Evolutionary conservation across 2,113 vertebrate species (phyloP).

Genomic region (Shinisaurus crocodilurus): DNA sequence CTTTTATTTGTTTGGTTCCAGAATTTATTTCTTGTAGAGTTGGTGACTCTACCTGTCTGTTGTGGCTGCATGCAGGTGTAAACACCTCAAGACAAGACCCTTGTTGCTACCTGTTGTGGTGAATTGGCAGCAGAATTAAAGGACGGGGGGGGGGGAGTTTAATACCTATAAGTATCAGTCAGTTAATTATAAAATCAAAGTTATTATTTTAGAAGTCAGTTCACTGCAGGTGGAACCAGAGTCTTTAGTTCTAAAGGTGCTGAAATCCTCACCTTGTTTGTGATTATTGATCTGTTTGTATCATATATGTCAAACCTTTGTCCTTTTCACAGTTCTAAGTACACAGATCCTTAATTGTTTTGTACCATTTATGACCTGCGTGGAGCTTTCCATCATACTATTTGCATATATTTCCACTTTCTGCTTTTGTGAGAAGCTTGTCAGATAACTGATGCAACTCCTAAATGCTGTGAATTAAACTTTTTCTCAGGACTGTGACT

Average conservation of each 20-base stretch:
- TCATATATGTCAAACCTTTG: not conserved
- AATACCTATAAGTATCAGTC: not conserved
- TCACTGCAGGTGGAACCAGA: slow-evolving; percentile 31
- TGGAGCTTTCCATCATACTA: not conserved
- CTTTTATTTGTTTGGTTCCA: not conserved
- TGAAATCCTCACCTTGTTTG: slow-evolving; percentile 23
- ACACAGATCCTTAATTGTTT: slow-evolving; percentile 17
- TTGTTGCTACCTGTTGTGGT: not conserved
- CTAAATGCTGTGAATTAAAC: not conserved
- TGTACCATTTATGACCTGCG: slow-evolving; percentile 28
- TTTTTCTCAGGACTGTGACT: slow-evolving; percentile 8
- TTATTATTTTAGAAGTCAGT: slow-evolving; percentile 14
- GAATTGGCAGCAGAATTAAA: not conserved
- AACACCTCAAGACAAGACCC: not conserved
- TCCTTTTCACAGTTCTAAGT: slow-evolving; percentile 20
- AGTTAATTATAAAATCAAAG: not conserved
- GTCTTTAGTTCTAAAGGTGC: not conserved
- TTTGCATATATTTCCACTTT: slow-evolving; percentile 39
- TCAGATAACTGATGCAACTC: slow-evolving; percentile 33
- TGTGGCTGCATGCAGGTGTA: not conserved
- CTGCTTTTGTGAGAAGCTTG: not conserved
- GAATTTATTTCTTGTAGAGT: not conserved
- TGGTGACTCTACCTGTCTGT: not conserved
- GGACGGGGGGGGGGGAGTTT: not conserved
- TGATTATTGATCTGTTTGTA: slow-evolving; percentile 20